These are phyloP conservation scores for Apotomis turbidana DNA, from an alignment of 2,888 invertebrate genomes.

Conservation along the genomic window DNA sequence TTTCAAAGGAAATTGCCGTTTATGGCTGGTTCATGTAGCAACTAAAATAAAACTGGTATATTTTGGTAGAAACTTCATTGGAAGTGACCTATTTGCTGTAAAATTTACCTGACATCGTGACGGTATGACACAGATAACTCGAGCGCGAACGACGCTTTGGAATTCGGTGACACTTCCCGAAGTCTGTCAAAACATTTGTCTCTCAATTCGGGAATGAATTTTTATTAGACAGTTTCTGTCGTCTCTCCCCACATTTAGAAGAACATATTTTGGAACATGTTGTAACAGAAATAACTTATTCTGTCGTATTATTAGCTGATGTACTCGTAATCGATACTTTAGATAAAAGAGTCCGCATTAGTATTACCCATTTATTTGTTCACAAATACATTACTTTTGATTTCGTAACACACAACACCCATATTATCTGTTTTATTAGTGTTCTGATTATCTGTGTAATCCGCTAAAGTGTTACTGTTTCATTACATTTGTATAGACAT, in stretches of 20 bases:
- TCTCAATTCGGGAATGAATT: slow-evolving; percentile 27
- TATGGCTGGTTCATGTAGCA: slow-evolving; percentile 8
- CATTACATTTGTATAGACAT: not conserved
- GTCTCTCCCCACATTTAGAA: slow-evolving; percentile 22
- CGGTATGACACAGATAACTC: slow-evolving; percentile 25
- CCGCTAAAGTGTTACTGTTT: not conserved
- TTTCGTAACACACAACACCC: no score
- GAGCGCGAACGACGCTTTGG: slow-evolving; percentile 21
- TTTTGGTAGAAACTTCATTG: slow-evolving; percentile 5
- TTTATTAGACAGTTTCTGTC: slow-evolving; percentile 36
- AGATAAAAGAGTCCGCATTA: not conserved
- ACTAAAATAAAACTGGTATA: slow-evolving; percentile 17
- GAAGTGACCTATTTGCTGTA: slow-evolving; percentile 25
- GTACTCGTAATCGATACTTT: slow-evolving; percentile 11
- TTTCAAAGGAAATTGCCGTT: slow-evolving; percentile 30
- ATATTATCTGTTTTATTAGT: not conserved
- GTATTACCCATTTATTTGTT: no score
- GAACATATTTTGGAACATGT: slow-evolving; percentile 4
- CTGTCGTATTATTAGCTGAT: not conserved
- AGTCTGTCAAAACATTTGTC: slow-evolving; percentile 32
- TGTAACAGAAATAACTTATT: slow-evolving; percentile 2
- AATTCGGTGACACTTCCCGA: slow-evolving; percentile 32
- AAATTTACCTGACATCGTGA: slow-evolving; percentile 22
- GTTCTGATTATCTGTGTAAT: not conserved
- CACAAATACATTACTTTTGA: no score